phyloP scores from a whole-genome alignment of 2,888 invertebrate species.

The Diachrysia chrysitis region DNA sequence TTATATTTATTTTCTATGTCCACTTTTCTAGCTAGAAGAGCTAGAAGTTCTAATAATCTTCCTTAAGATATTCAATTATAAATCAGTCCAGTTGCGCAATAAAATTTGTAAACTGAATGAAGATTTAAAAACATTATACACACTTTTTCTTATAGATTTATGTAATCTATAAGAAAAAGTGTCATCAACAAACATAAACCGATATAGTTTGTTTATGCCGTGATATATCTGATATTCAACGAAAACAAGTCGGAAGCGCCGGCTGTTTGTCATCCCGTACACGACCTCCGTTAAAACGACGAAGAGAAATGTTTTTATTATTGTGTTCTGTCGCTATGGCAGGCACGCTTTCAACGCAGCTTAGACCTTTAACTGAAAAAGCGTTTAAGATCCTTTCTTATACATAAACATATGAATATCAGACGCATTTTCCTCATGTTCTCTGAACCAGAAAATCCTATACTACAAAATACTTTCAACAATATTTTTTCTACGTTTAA shows the following conservation, averaged over 20 bases:
- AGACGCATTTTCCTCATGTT: slow-evolving; percentile 11
- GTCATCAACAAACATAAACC: no score
- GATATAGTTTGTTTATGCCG: slow-evolving; percentile 13
- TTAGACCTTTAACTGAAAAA: slow-evolving; percentile 20
- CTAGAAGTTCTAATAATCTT: no score
- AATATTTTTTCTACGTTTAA: slow-evolving; percentile 36
- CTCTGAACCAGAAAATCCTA: slow-evolving; percentile 23
- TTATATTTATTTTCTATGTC: no score
- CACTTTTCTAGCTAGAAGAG: no score
- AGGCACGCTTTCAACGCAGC: slow-evolving; percentile 33
- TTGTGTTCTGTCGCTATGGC: slow-evolving; percentile 31
- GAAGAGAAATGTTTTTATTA: slow-evolving; percentile 43
- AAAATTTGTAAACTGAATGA: no score
- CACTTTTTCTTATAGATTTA: no score
- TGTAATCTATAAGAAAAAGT: no score
- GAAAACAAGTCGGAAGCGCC: slow-evolving; percentile 34
- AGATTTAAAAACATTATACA: no score
- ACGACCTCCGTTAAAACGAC: slow-evolving; percentile 26
- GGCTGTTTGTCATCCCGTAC: slow-evolving; percentile 37
- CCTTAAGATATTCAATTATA: no score
- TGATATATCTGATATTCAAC: slow-evolving; percentile 36
- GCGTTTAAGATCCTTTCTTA: neutral
- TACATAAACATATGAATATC: neutral
- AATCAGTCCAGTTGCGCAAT: no score
- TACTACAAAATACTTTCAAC: slow-evolving; percentile 19